These are phyloP conservation scores for Desoria tigrina DNA, from an alignment of 2,888 invertebrate species.

Conservation along the genomic window DNA sequence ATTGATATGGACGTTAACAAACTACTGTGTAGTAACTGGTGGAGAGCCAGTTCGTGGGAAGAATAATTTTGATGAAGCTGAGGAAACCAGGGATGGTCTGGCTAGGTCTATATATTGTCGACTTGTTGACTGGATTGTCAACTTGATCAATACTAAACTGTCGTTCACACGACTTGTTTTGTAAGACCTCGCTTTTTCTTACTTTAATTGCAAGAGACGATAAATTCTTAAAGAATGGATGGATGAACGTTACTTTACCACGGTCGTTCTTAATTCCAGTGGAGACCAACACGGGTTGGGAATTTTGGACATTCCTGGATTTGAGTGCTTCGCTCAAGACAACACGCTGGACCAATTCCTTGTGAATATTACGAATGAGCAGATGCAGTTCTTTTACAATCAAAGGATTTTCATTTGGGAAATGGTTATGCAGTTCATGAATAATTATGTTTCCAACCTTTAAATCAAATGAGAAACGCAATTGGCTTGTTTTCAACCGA, in stretches of 20 bases:
- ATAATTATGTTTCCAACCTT: neutral
- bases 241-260: neutral
- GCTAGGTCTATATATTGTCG: conserved; percentile 81
- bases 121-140: conserved; percentile 85
- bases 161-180: conserved; percentile 81
- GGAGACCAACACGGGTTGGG: conserved; percentile 80
- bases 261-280: conserved; percentile 61
- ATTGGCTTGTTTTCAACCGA: neutral
- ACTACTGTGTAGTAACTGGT: conserved; percentile 77
- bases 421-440: conserved; percentile 61
- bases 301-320: conserved; percentile 85
- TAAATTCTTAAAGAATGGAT: conserved; percentile 1
- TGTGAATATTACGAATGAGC: conserved; percentile 87
- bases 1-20: conserved; percentile 80
- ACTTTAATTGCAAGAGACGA: conserved; percentile 15
- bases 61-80: conserved; percentile 77
- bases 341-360: conserved; percentile 86
- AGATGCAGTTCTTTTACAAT: conserved; percentile 89
- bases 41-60: conserved; percentile 67
- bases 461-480: no score
- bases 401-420: conserved; percentile 90
- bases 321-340: conserved; percentile 78
- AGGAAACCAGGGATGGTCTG: conserved; percentile 79
- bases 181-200: no score
- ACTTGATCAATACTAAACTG: conserved; percentile 79